Base-by-base conservation (phyloP, 2,888 invertebrate species). In the Agriopis marginaria region DNA sequence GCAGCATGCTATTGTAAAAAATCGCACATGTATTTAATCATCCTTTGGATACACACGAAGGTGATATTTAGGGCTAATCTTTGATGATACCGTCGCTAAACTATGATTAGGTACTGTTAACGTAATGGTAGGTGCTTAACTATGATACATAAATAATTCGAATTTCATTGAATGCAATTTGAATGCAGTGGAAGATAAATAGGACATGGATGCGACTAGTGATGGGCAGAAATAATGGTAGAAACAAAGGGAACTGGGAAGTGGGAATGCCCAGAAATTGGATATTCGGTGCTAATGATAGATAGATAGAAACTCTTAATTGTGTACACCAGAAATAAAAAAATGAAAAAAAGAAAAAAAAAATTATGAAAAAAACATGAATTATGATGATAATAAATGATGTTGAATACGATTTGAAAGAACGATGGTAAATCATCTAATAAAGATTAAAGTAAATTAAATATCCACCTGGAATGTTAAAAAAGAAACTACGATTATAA, bases 41-140 rank as follows among this genome's bases (percentile, higher is more conserved):
- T 71, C 66, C 63, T 70, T 73, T 74, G 70, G 74, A 63, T 69
- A 71, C 75, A 74, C 71, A 71, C 64, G 67, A 63, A 66, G 67
- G 60, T 44, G 71, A 67, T 66, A 65, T 74, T 71, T 71, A 73
- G 68, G 72, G 62, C 60, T 66, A 75, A 81, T 79, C 74, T 74
- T 68, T 77, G 78, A 77, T 77, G 72, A 74, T 62, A 77, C 73
- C 74, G 74, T 68, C 61, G 76, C 77, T 77, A 74, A 77, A 73
- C 58, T 50, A 71, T 71, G 68, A 75, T 75, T 62, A 66, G 63
- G 47, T 32, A 65, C 53, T 54, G 61, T 55, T 23, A 53, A 53
- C 51, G 4, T 44, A 62, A 53, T 51, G 23, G 5, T 51, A 32
- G 53, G 17, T 53, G 42, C 40, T 50, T 51, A n/a, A 11, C 39